Evolutionary conservation across 2,888 invertebrate genomes (phyloP).

Genomic region (Esperia sulphurella): DNA sequence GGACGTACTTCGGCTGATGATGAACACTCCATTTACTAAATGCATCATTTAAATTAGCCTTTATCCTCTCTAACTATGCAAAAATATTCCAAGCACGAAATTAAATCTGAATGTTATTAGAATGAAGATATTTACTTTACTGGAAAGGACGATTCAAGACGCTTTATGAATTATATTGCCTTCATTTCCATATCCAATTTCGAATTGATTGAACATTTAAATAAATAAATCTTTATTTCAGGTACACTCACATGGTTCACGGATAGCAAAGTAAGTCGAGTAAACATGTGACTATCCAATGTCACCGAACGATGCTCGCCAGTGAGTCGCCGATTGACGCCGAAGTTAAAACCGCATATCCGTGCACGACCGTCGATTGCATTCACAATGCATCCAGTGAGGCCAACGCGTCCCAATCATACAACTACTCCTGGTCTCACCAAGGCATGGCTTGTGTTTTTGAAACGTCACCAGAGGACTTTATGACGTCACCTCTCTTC

Average conservation of each 20-base stretch:
- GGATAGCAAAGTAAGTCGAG: background rate
- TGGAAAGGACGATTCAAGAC: too few species aligned
- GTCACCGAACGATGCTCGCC: conserved; percentile 5
- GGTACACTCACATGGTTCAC: background rate
- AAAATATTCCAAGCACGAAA: too few species aligned
- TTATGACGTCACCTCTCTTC: conserved; percentile 73
- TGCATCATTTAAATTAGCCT: too few species aligned
- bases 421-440: conserved; percentile 7
- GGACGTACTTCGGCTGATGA: too few species aligned
- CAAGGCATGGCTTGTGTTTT: conserved; percentile 3
- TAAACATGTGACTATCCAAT: conserved; percentile 2
- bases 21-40: too few species aligned
- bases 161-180: too few species aligned
- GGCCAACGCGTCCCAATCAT: background rate
- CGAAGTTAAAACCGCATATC: background rate
- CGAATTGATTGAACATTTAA: too few species aligned
- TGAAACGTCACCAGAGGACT: conserved; percentile 33
- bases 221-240: background rate
- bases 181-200: too few species aligned
- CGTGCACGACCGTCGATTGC: background rate
- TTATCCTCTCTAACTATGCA: too few species aligned
- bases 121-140: too few species aligned
- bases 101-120: too few species aligned
- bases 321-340: conserved; percentile 1
- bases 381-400: background rate